Evolutionary conservation across 2,888 invertebrate species (phyloP), one percentile per base, ranked within the genome.

Genomic region (Pandemis corylana): DNA sequence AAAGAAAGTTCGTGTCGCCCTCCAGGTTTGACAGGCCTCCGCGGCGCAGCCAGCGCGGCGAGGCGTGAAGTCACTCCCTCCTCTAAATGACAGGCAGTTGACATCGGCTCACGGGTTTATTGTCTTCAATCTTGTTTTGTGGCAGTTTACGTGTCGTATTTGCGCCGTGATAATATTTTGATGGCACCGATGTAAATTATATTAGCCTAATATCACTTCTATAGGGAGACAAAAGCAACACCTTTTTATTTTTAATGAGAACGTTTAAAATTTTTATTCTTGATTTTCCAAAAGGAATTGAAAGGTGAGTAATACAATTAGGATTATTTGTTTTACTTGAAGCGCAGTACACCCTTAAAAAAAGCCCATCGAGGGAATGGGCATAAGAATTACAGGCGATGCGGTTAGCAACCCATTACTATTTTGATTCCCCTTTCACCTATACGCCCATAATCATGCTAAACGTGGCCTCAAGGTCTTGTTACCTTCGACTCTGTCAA

Each of bases 41-140:
- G 63, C 36, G 13, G 68, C 46, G 44, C 28, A 20, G 12, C 49
- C 70, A 36, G 46, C 12, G 46, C 46, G 68, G n/a, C 67, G 72
- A 59, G 68, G 73, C 76, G 73, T 67, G 75, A 66, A 72, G 66
- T 68, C 65, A 68, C 56, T 15, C 53, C 51, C 71, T 71, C 67
- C 76, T 44, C 77, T 75, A 79, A 79, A 78, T 81, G 85, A 83
- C 81, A 82, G 80, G 76, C 78, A 80, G 78, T 80, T 82, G 83
- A 83, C 79, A 80, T 78, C 80, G 78, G 77, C 79, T 80, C 77
- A 78, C 75, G 75, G 74, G 78, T 82, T 83, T 83, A 85, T 84
- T 84, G 84, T 83, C 80, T 82, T 80, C 79, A 81, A 82, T 82
- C 80, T 77, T 76, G 71, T 76, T 72, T 76, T 75, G 75, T 72